Conservation (phyloP, 2,888 invertebrate genomes). For the Epicampocera succincta region DNA sequence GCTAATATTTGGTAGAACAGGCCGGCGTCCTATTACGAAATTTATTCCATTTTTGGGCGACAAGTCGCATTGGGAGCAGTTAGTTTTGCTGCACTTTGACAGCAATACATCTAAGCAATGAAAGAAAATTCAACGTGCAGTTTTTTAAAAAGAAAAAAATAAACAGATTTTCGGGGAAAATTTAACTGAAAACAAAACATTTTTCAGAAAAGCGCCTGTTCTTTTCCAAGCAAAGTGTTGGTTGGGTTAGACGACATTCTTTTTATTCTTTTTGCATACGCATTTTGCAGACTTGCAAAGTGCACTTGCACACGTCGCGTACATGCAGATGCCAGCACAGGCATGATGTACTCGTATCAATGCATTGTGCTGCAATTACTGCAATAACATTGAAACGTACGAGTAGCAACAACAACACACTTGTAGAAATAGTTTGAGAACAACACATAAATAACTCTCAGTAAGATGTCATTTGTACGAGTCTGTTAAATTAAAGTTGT, state of each 20-base stretch:
- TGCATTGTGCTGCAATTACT: conserved; percentile 25
- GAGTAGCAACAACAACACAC: conserved; percentile 24
- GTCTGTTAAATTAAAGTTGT: conserved; percentile 53
- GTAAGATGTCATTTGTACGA: conserved; percentile 63
- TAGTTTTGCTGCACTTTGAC: too few relatives aligned
- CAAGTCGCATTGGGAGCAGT: too few relatives aligned
- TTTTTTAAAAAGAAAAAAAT: too few relatives aligned
- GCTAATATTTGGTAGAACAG: too few relatives aligned
- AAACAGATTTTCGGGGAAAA: too few relatives aligned
- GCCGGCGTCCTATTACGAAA: too few relatives aligned
- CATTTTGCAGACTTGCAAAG: conserved; percentile 27
- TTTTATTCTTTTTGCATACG: conserved; percentile 14
- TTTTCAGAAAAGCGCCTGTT: neutral
- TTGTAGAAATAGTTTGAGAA: conserved; percentile 34
- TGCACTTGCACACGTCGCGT: conserved; percentile 1
- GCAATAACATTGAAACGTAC: conserved; percentile 23
- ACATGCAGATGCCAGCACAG: neutral
- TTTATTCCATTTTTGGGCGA: too few relatives aligned
- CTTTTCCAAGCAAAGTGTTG: neutral
- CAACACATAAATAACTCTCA: conserved; percentile 66
- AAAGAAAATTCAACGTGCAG: too few relatives aligned
- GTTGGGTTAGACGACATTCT: neutral
- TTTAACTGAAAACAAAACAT: too few relatives aligned
- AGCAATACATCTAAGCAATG: too few relatives aligned
- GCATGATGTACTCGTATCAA: conserved; percentile 2